Evolutionary conservation across 2,113 vertebrate species (phyloP), one percentile per base, ranked within the genome.

Genomic region (Callospermophilus lateralis): DNA sequence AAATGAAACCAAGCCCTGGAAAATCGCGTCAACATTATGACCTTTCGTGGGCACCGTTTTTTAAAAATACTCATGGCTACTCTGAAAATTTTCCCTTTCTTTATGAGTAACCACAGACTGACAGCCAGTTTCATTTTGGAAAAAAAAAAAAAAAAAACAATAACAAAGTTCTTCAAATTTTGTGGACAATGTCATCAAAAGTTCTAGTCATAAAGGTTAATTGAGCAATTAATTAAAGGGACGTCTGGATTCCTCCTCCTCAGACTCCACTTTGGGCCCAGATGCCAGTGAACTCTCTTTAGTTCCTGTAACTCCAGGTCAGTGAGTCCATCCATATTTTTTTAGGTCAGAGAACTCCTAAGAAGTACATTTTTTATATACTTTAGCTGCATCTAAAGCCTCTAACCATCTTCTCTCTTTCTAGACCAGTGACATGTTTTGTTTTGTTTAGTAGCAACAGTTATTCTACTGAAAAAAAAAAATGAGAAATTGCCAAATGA

Each of bases 1-100:
- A 58, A 97, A 90, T 97, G 97, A 98, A 98, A 96, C 74, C 93
- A 88, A 84, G 78, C 45, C 58, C 86, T 98, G 98, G 98, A 98
- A 99, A 99, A 98, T 96, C 96, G 96, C 84, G 76, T 98, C 0
- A 55, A 83, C 97, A 97, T 97, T 96, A 96, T 96, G 98, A 98
- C 97, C 98, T 98, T 98, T 98, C 98, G 97, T 96, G 90, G 96
- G 58, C 19, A 96, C 97, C 97, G 97, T 97, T 96, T 88, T 98
- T 97, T 73, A 97, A 98, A 98, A 98, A 90, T 97, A 98, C 81
- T 74, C 96, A 79, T 87, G 79, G 91, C 86, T 94, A 32, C 85
- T 51, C 95, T 94, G 96, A 92, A 96, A 95, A 19, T 85, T 65
- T 96, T 80, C 92, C 79, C 53, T 90, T 92, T 91, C 86, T 94